phyloP scores from a whole-genome alignment of 2,888 invertebrate species.

The Capitulum mitella region DNA sequence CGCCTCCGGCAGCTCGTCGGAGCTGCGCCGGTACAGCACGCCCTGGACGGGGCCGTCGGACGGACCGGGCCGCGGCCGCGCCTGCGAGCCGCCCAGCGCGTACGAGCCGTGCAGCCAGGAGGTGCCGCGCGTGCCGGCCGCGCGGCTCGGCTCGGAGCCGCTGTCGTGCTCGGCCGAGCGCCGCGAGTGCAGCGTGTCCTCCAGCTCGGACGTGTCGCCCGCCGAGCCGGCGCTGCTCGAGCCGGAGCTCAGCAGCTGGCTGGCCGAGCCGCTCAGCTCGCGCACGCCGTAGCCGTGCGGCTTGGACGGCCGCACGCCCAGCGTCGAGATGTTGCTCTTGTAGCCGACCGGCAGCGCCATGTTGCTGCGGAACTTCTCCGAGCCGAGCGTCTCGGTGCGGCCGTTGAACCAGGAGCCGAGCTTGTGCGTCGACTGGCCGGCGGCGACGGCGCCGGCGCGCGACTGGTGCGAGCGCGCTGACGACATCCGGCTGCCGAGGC shows the following conservation, averaged over 20 bases:
- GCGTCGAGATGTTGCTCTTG: neutral
- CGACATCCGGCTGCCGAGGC: slow-evolving; percentile 7
- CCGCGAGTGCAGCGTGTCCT: neutral
- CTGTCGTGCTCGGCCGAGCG: neutral
- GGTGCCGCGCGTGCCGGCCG: neutral
- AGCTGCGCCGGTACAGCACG: neutral
- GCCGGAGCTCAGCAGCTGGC: neutral
- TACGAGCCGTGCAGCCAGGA: slow-evolving; percentile 18
- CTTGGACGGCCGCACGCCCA: neutral
- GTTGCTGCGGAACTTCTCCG: slow-evolving; percentile 22
- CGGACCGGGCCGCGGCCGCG: neutral
- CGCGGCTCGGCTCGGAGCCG: neutral
- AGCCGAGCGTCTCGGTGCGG: neutral
- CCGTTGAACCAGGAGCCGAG: slow-evolving; percentile 21
- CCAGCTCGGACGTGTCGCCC: neutral
- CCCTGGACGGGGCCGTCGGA: neutral
- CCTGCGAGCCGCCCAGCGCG: neutral
- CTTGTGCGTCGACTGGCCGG: neutral
- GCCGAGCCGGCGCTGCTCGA: slow-evolving; percentile 1
- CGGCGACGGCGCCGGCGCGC: neutral
- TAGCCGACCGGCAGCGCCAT: slow-evolving; percentile 15
- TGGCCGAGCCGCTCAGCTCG: neutral
- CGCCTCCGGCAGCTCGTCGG: neutral
- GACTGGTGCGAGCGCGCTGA: neutral
- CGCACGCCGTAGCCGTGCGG: slow-evolving; percentile 18